Evolutionary conservation across 2,113 vertebrate species (phyloP).

Genomic region (Saguinus midas): DNA sequence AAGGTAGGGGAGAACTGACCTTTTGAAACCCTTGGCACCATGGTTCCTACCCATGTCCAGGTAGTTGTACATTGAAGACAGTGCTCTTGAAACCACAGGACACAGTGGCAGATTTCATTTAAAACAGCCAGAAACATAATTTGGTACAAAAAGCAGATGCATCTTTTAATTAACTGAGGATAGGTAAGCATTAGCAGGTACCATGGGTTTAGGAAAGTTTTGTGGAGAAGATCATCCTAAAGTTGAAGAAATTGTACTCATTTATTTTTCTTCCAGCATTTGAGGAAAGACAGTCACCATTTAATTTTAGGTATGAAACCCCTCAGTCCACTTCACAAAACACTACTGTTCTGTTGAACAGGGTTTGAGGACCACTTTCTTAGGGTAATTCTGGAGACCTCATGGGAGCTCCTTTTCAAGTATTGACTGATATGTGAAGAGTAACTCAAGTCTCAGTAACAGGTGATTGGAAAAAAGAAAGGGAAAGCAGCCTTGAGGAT

Average conservation of each 20-base stretch:
- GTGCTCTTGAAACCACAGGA: not conserved
- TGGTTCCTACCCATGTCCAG: not conserved
- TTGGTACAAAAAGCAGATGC: not conserved
- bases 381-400: not conserved
- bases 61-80: not conserved
- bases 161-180: not conserved
- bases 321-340: not conserved
- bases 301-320: not conserved
- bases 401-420: not conserved
- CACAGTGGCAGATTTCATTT: not conserved
- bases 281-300: not conserved
- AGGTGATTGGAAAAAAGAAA: conserved; percentile 9
- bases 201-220: not conserved
- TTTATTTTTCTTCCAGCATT: not conserved
- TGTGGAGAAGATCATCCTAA: not conserved
- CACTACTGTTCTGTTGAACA: not conserved
- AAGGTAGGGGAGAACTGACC: not conserved
- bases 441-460: not conserved
- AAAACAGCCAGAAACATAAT: not conserved
- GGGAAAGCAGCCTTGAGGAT: not conserved
- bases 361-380: not conserved
- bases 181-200: not conserved
- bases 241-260: not conserved
- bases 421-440: not conserved
- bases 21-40: not conserved